Base-by-base conservation (phyloP, 1,140 invertebrate genomes). In the Epicauta chinensis region DNA sequence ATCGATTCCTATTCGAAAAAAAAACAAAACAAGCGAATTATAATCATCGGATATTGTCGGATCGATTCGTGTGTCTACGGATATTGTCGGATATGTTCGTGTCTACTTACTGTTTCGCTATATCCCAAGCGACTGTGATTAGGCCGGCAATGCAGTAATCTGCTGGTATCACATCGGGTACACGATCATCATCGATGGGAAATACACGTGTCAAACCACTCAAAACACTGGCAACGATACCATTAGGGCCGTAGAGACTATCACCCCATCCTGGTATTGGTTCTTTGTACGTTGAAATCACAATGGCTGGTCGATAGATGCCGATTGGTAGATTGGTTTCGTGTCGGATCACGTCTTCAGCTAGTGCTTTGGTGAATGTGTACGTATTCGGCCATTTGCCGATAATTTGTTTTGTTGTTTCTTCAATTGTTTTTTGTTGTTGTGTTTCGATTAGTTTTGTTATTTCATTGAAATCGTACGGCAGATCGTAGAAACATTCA, bases 321-420 rank as follows among this genome's bases (percentile, higher is more conserved):
- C 78, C 82, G 47, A 82, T 75, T 2, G 86, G 86, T 41, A 87
- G 74, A 61, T 55, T 53, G 30, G 63, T 53, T 55, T 64, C 43
- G 29, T 63, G 16, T 17, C 54, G 46, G 7, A 64, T 56, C 7
- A 64, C 37, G 65, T 39, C 53, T 73, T 96, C 92, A 0, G 89
- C 86, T 9, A 95, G 67, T 1, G 89, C 87, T 74, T 96, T 96
- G 0, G 91, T 94, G 61, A 89, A 95, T 0, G 91, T 91, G 63
- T 96, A 95, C 0, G 91, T 91, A 63, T 95, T 95, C 2, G 92
- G 91, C 49, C 40, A 56, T 16, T 63, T 48, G 11, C 55, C 81
- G 75, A 86, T 63, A 35, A 82, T 70, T 11, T 79, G 75, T n/a
- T 76, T 75, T 9, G 86, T 76, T 31, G 78, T 82, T 86, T 80